phyloP scores from a whole-genome alignment of 2,888 invertebrate species.

The Sialis lutaria region DNA sequence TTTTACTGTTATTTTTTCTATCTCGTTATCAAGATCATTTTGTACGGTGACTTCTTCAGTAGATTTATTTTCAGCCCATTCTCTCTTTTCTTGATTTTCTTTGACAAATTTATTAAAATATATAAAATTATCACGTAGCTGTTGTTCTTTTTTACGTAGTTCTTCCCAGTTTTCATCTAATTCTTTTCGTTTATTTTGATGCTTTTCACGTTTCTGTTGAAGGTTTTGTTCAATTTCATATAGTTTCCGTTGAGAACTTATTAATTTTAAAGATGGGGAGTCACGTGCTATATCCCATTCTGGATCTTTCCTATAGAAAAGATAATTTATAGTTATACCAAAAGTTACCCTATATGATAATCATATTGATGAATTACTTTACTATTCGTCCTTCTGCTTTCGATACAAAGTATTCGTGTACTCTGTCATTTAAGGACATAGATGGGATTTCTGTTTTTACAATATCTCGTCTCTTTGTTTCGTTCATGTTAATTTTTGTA shows the following conservation, averaged over 20 bases:
- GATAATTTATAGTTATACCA: not conserved
- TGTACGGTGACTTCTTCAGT: constrained; percentile 32
- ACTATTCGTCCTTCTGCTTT: no score
- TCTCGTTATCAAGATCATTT: constrained; percentile 29
- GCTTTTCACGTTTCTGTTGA: constrained; percentile 26
- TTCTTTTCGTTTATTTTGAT: constrained; percentile 22
- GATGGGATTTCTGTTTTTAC: no score
- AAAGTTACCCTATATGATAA: no score
- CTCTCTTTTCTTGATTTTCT: constrained; percentile 46
- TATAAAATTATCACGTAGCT: constrained; percentile 37
- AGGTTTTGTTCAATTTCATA: constrained; percentile 32
- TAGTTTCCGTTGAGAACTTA: constrained; percentile 33
- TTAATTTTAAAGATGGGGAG: constrained; percentile 34
- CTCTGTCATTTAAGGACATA: no score
- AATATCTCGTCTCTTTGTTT: no score
- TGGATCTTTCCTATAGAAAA: constrained; percentile 32
- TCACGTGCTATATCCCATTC: constrained; percentile 41
- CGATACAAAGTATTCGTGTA: no score
- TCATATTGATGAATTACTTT: no score
- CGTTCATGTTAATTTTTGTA: no score
- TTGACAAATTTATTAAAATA: constrained; percentile 44
- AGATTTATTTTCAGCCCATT: constrained; percentile 40
- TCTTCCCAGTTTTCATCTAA: constrained; percentile 38
- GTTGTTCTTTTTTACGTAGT: constrained; percentile 30
- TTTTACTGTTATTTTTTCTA: constrained; percentile 29